Percentiles rank a stretch among this genome's conserved stretches.
Conservation (phyloP, 2,888 invertebrate species). For the Trichopoda pennipes region DNA sequence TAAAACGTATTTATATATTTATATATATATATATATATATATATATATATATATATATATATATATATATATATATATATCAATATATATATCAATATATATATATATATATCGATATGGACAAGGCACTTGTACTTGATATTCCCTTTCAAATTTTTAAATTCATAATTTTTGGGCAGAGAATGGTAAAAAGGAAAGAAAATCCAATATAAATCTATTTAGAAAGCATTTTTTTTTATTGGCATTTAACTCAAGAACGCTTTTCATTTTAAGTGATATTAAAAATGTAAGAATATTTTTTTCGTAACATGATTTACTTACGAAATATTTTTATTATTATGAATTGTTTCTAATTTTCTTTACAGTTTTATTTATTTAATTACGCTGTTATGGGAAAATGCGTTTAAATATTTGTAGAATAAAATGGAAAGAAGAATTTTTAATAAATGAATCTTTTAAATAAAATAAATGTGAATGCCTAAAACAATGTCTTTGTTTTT, state of each 20-base stretch:
- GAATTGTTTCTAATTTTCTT: neutral
- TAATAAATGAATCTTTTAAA: too few species aligned
- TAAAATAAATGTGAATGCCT: too few species aligned
- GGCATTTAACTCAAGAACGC: neutral
- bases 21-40: slow-evolving; percentile 18
- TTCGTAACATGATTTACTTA: slow-evolving; percentile 8
- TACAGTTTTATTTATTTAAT: neutral
- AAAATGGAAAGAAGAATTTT: neutral
- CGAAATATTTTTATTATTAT: slow-evolving; percentile 9
- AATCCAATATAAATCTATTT: too few species aligned
- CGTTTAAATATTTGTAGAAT: neutral
- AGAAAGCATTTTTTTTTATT: neutral
- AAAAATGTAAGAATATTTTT: slow-evolving; percentile 16
- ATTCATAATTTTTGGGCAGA: too few species aligned
- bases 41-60: slow-evolving; percentile 14
- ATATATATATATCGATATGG: slow-evolving; percentile 14
- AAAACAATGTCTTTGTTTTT: too few species aligned
- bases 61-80: neutral
- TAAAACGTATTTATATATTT: slow-evolving; percentile 5
- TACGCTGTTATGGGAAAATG: neutral
- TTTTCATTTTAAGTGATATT: slow-evolving; percentile 33
- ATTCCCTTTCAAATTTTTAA: too few species aligned
- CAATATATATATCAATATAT: neutral
- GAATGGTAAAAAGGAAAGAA: too few species aligned
- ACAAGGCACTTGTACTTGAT: too few species aligned